These are phyloP conservation scores for Bombus breviceps DNA, from an alignment of 1,140 invertebrate species.

Conservation along the genomic window DNA sequence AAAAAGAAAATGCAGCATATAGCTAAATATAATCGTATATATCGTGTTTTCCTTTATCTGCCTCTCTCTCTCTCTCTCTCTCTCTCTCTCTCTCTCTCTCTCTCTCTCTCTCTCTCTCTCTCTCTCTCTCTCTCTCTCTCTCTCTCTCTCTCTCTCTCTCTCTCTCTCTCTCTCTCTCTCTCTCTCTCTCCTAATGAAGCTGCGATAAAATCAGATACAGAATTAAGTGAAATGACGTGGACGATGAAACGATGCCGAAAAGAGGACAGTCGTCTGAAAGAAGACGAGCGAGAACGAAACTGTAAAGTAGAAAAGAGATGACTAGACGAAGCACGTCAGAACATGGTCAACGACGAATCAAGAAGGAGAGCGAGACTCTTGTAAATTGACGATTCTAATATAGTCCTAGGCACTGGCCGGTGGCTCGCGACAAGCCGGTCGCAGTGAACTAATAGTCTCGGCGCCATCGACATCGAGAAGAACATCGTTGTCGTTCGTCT, in stretches of 20 bases:
- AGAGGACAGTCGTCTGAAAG: background rate
- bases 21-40: too few species aligned
- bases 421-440: constrained; percentile 63
- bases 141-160: too few species aligned
- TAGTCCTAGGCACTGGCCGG: constrained; percentile 77
- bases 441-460: constrained; percentile 64
- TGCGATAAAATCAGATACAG: background rate
- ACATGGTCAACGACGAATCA: background rate
- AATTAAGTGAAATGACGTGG: background rate
- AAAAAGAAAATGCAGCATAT: too few species aligned
- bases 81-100: too few species aligned
- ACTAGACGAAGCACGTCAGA: constrained; percentile 23
- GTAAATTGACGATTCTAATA: constrained; percentile 78
- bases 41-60: too few species aligned
- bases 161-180: too few species aligned
- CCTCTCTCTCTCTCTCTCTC: too few species aligned
- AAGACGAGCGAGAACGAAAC: constrained; percentile 5
- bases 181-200: too few species aligned
- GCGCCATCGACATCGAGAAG: constrained; percentile 54
- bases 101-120: too few species aligned
- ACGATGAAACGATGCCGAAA: background rate
- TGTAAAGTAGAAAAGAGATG: constrained; percentile 30
- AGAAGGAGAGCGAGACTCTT: constrained; percentile 58
- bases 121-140: too few species aligned
- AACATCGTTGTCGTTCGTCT: constrained; percentile 18